phyloP scores from a whole-genome alignment of 2,113 vertebrate genomes.

The Pedetes capensis region DNA sequence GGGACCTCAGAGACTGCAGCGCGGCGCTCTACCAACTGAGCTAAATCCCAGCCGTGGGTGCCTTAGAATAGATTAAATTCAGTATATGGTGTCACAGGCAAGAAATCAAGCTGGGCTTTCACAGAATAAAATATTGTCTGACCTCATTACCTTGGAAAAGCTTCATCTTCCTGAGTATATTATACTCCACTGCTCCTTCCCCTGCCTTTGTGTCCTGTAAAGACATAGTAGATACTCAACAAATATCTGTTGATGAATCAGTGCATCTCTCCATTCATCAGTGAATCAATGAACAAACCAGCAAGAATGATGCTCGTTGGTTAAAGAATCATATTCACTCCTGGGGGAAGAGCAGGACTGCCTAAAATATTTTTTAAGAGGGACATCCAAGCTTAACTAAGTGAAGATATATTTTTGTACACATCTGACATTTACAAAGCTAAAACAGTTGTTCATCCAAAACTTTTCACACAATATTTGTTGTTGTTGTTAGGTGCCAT shows the following conservation, averaged over 20 bases:
- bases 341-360: background rate
- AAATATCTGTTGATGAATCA: background rate
- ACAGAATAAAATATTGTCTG: background rate
- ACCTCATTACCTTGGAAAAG: background rate
- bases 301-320: background rate
- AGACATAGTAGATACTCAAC: background rate
- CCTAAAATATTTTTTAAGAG: background rate
- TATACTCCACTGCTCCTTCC: background rate
- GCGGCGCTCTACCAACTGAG: too few relatives aligned
- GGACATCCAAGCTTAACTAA: background rate
- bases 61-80: background rate
- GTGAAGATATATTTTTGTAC: background rate
- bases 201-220: background rate
- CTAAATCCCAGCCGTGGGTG: too few relatives aligned
- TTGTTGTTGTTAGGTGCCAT: too few relatives aligned
- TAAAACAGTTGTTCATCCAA: background rate
- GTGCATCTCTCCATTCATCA: background rate
- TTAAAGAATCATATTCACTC: background rate
- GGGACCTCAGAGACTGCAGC: too few relatives aligned
- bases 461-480: background rate
- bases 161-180: background rate
- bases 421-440: background rate
- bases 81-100: background rate
- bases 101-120: background rate
- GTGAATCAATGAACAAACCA: background rate